Evolutionary conservation across 2,888 invertebrate genomes (phyloP).

Genomic region (Lampropteryx suffumata): DNA sequence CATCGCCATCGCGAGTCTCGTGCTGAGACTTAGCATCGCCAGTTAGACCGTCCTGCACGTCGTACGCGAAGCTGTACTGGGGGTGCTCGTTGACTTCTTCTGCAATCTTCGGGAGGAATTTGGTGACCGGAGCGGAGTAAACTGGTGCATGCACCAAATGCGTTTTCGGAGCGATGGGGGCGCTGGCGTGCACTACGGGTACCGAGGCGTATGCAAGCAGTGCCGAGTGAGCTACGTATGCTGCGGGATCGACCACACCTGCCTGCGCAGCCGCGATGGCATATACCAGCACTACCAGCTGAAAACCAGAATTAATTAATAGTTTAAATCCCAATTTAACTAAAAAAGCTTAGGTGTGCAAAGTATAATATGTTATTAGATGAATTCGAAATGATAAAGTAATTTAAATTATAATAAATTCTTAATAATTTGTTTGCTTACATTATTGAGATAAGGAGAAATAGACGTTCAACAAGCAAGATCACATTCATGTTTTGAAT

Average conservation of each 20-base stretch:
- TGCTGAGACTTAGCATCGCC: conserved; percentile 75
- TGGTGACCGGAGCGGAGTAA: conserved; percentile 43
- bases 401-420: too few species aligned
- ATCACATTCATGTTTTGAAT: too few species aligned
- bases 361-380: too few species aligned
- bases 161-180: too few species aligned
- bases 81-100: conserved; percentile 60
- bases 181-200: conserved; percentile 39
- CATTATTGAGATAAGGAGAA: too few species aligned
- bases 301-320: too few species aligned
- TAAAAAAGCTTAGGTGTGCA: too few species aligned
- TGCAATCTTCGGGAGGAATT: conserved; percentile 46
- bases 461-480: too few species aligned
- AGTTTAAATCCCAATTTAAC: too few species aligned
- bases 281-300: conserved; percentile 65
- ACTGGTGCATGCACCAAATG: conserved; percentile 30
- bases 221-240: conserved; percentile 54
- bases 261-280: conserved; percentile 61
- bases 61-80: conserved; percentile 79
- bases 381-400: too few species aligned
- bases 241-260: conserved; percentile 54
- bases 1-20: conserved; percentile 78
- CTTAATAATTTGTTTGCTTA: too few species aligned
- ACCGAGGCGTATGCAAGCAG: conserved; percentile 47
- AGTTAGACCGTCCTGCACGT: conserved; percentile 76